A percentile compares a stretch with the other conserved stretches of the same genome.
phyloP scores from a whole-genome alignment of 1,140 invertebrate genomes.

The Cydia splendana region DNA sequence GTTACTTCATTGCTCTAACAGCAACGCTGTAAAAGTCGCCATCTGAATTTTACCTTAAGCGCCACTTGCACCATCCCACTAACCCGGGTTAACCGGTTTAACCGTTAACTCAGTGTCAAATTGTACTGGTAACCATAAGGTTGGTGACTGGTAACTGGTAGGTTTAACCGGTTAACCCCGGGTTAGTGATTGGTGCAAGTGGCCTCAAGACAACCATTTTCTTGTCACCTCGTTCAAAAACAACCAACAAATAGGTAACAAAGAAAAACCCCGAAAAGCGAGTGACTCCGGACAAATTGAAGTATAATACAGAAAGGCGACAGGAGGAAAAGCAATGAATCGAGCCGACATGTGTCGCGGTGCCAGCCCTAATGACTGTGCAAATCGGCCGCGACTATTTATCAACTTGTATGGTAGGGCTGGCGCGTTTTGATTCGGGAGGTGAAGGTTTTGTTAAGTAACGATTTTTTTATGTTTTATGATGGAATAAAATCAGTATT shows the following conservation, averaged over 20 bases:
- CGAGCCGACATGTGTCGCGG: constrained; percentile 24
- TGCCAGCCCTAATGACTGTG: constrained; percentile 23
- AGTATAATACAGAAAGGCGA: constrained; percentile 32
- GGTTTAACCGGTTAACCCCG: no score
- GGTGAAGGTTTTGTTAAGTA: not conserved
- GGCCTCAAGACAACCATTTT: no score
- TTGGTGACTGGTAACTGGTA: no score
- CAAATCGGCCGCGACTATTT: constrained; percentile 28
- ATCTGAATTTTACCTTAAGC: no score
- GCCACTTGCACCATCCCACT: no score
- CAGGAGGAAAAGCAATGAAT: constrained; percentile 26
- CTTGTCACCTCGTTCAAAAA: not conserved
- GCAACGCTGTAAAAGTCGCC: no score
- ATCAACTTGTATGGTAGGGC: constrained; percentile 24
- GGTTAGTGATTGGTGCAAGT: no score
- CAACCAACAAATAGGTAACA: not conserved
- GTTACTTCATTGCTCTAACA: no score
- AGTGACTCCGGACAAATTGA: constrained; percentile 28
- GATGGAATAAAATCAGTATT: no score
- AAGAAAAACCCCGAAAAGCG: constrained; percentile 23
- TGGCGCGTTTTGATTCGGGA: not conserved
- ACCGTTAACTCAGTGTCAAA: no score
- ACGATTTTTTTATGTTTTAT: not conserved
- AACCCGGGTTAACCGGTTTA: no score
- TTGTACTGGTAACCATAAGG: no score